A percentile compares a stretch with the other conserved stretches of the same genome.
Conservation (phyloP, 2,113 vertebrate species). For the Xenopus borealis region DNA sequence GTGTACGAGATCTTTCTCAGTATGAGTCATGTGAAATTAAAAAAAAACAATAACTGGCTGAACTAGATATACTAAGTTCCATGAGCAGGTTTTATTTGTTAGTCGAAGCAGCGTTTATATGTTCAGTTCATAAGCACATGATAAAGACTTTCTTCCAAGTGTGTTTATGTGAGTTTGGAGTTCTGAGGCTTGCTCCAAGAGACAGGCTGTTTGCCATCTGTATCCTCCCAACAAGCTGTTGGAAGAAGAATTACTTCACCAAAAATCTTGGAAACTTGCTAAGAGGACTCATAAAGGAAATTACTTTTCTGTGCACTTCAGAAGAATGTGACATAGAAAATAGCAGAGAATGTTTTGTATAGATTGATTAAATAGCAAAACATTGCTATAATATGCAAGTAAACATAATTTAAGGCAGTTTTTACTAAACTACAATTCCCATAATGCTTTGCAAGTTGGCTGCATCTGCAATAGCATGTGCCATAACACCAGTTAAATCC, state of each 20-base stretch:
- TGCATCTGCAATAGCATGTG: too few species aligned
- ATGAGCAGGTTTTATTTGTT: background rate
- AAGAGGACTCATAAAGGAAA: constrained; percentile 5
- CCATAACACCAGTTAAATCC: background rate
- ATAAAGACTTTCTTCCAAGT: constrained; percentile 12
- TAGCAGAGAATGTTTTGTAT: background rate
- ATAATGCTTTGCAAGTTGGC: too few species aligned
- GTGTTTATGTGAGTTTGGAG: constrained; percentile 13
- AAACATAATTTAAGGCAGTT: background rate
- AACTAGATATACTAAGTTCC: too few species aligned
- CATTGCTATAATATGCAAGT: too few species aligned
- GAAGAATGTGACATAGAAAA: constrained; percentile 2
- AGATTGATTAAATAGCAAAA: background rate
- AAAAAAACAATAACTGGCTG: too few species aligned
- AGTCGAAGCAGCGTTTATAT: background rate
- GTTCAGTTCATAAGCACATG: constrained; percentile 19
- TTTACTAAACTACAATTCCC: too few species aligned
- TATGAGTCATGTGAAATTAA: too few species aligned
- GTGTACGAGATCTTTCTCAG: too few species aligned
- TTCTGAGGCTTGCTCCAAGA: constrained; percentile 12
- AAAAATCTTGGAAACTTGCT: constrained; percentile 9
- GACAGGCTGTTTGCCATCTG: constrained; percentile 28
- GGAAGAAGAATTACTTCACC: constrained; percentile 5
- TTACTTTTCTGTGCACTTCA: constrained; percentile 10
- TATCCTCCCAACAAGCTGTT: constrained; percentile 17